Conservation (phyloP, 2,113 vertebrate genomes). For the Phalacrocorax pelagicus region DNA sequence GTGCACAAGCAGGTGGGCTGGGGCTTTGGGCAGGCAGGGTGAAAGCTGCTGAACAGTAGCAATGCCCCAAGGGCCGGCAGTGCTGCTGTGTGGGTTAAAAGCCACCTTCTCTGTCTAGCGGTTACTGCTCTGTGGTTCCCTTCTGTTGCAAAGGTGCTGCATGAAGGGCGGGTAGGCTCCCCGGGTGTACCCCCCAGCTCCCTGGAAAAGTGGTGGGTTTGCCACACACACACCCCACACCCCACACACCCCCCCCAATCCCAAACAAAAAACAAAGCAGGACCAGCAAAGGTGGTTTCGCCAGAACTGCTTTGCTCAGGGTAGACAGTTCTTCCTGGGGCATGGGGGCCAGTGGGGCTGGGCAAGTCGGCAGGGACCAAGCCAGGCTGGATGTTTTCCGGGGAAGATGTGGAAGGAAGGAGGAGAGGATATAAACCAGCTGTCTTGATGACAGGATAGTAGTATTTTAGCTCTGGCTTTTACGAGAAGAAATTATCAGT, state of each 20-base stretch:
- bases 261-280: not conserved
- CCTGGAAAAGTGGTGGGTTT: not conserved
- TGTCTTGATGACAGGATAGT: slow-evolving; percentile 5
- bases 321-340: not conserved
- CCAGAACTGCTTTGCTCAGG: rapidly evolving
- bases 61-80: not conserved
- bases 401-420: not conserved
- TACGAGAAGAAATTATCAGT: not conserved
- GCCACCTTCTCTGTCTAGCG: not conserved
- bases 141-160: not conserved
- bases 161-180: not conserved
- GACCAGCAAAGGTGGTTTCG: not conserved
- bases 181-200: not conserved
- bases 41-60: not conserved
- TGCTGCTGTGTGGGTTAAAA: not conserved
- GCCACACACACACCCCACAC: too few species aligned
- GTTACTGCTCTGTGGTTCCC: not conserved
- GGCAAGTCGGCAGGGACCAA: rapidly evolving
- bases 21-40: not conserved
- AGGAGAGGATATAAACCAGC: slow-evolving; percentile 6
- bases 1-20: rapidly evolving
- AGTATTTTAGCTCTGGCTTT: slow-evolving; percentile 3
- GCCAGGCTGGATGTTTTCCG: not conserved
- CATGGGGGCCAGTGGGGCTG: rapidly evolving
- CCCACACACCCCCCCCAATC: too few species aligned